Evolutionary conservation across 2,113 vertebrate species (phyloP), one percentile per base, ranked within the genome.

Genomic region (Apistogramma diplotaenia): DNA sequence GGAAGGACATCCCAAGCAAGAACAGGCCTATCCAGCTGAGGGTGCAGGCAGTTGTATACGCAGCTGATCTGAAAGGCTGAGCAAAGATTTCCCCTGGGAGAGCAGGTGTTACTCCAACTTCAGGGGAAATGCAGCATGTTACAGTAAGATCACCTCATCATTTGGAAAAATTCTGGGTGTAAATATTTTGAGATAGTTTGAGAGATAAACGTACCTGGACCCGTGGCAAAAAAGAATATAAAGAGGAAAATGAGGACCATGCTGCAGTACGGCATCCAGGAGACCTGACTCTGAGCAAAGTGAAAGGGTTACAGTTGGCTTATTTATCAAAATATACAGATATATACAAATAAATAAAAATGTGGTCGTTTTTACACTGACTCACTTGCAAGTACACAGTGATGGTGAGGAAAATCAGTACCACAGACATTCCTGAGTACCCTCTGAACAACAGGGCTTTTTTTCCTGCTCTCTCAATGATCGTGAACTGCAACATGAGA

Each of bases 221-320:
- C 96, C 76, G 87, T 78, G 13, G 95, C 91, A 84, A 94, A 97
- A 81, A 92, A 92, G 83, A 93, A 85, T 83, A 96, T 95, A 78
- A 93, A 96, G 62, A 91, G 21, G 76, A 97, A 97, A 89, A 97
- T 87, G 11, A 97, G 91, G 11, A 74, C 90, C 89, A 95, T 95
- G 90, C 96, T 96, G 91, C 94, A 96, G 82, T 96, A 96, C 2
- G 96, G 94, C 87, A 96, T 87, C 96, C 96, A 97, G 15, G 70
- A 89, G 51, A 95, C 79, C 0, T 74, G 46, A 13, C 72, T 88
- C 96, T 97, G 65, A 33, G 71, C 74, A 79, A 84, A 60, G 65
- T 2, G 23, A 58, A 62, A 71, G 2, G 33, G 31, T 59, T 74
- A 23, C 5, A 40, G 43, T 84, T 23, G 29, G n/a, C 82, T 43